These are phyloP conservation scores for Brachionus rotundiformis DNA, from an alignment of 1,140 invertebrate genomes.

Conservation along the genomic window DNA sequence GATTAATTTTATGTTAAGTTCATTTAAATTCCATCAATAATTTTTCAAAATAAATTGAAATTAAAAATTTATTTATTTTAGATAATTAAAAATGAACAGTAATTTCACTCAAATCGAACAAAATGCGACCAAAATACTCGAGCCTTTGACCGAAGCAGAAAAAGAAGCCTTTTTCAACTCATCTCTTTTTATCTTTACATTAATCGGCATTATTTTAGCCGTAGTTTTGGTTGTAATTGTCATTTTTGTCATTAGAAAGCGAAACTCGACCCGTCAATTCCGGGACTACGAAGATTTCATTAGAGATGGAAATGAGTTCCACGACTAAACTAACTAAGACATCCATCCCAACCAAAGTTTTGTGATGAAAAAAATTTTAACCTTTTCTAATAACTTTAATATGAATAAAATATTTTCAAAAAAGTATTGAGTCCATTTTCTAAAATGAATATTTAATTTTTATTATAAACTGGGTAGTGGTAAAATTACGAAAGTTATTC, in stretches of 20 bases:
- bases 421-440: no score
- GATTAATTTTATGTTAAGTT: background rate
- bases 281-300: conserved; percentile 6
- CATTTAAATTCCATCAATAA: background rate
- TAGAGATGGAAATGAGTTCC: background rate
- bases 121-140: background rate
- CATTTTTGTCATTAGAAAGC: conserved; percentile 25
- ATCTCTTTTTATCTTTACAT: background rate
- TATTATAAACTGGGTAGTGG: no score
- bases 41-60: background rate
- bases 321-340: background rate
- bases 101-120: background rate
- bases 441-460: no score
- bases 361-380: background rate
- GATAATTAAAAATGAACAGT: conserved; percentile 7
- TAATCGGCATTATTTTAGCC: background rate
- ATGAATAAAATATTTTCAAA: no score
- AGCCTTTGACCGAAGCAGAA: background rate
- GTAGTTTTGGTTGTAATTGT: conserved; percentile 22
- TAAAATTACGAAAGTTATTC: no score
- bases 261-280: background rate
- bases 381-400: background rate
- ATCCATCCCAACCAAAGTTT: background rate
- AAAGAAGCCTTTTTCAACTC: conserved; percentile 24
- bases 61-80: background rate